A percentile compares a stretch with the other conserved stretches of the same genome.
These are phyloP conservation scores for Diarsia mendica DNA, from an alignment of 2,888 invertebrate species.

Conservation along the genomic window DNA sequence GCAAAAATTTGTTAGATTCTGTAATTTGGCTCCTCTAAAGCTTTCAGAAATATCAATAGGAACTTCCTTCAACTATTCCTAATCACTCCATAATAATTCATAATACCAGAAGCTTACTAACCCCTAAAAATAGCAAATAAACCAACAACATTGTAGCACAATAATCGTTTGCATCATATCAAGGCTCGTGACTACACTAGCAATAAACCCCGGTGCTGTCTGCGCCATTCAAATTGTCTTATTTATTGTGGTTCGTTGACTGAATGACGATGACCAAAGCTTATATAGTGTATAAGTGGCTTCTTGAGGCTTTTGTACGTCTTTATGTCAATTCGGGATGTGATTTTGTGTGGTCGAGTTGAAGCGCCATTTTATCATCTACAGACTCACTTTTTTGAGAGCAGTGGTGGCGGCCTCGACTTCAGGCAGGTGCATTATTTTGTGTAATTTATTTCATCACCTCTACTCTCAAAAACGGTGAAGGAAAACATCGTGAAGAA, in stretches of 20 bases:
- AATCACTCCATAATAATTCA: neutral
- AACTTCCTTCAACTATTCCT: neutral
- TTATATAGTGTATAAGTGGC: neutral
- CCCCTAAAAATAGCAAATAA: slow-evolving; percentile 27
- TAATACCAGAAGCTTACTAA: neutral
- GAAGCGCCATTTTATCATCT: neutral
- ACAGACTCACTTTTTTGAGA: too few relatives aligned
- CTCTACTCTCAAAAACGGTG: too few relatives aligned
- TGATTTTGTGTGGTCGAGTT: slow-evolving; percentile 27
- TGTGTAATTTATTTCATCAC: too few relatives aligned
- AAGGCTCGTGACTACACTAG: slow-evolving; percentile 62
- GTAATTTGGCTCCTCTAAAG: neutral
- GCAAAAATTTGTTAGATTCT: neutral
- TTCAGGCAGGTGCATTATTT: too few relatives aligned
- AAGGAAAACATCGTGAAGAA: too few relatives aligned
- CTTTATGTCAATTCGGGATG: slow-evolving; percentile 19
- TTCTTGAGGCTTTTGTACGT: neutral
- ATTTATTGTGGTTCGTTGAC: slow-evolving; percentile 58
- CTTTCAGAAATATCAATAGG: neutral
- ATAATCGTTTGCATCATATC: slow-evolving; percentile 54
- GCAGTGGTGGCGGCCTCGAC: too few relatives aligned
- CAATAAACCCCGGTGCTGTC: slow-evolving; percentile 51
- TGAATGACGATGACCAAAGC: slow-evolving; percentile 44
- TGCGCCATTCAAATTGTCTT: slow-evolving; percentile 67
- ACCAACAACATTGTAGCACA: slow-evolving; percentile 11